Percentiles rank a stretch among this genome's conserved stretches.
These are phyloP conservation scores for Oophaga pumilio DNA, from an alignment of 2,113 vertebrate species.

Conservation along the genomic window DNA sequence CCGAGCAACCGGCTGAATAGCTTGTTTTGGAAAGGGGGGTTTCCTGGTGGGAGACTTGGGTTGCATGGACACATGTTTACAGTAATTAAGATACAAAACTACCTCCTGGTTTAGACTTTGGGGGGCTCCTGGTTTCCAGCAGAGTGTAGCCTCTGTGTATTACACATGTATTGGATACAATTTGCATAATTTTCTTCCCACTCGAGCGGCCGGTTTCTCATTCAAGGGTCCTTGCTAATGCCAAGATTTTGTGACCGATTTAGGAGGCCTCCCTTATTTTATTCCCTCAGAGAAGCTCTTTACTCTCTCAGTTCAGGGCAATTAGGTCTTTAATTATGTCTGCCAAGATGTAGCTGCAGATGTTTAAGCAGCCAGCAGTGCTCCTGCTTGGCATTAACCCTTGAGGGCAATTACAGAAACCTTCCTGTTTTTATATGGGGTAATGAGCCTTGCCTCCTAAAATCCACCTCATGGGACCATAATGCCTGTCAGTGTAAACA, in stretches of 20 bases:
- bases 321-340: conserved; percentile 58
- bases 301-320: conserved; percentile 54
- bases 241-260: conserved; percentile 35
- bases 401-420: conserved; percentile 50
- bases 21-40: too few species aligned
- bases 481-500: conserved; percentile 36
- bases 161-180: neutral
- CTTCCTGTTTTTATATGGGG: conserved; percentile 51
- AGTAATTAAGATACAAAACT: too few species aligned
- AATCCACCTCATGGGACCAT: conserved; percentile 47
- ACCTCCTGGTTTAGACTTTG: neutral
- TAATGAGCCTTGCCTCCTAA: conserved; percentile 55
- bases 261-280: conserved; percentile 43
- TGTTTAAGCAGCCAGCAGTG: conserved; percentile 51
- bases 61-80: too few species aligned
- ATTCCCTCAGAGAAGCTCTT: conserved; percentile 40
- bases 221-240: conserved; percentile 8
- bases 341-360: conserved; percentile 57
- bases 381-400: conserved; percentile 48
- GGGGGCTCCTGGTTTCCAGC: neutral
- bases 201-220: conserved; percentile 32
- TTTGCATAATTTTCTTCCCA: conserved; percentile 30
- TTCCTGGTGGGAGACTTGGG: too few species aligned
- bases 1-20: too few species aligned
- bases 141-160: neutral